Evolutionary conservation across 2,797 vertebrate genomes (phyloP).

Genomic region (Tenualosa ilisha): DNA sequence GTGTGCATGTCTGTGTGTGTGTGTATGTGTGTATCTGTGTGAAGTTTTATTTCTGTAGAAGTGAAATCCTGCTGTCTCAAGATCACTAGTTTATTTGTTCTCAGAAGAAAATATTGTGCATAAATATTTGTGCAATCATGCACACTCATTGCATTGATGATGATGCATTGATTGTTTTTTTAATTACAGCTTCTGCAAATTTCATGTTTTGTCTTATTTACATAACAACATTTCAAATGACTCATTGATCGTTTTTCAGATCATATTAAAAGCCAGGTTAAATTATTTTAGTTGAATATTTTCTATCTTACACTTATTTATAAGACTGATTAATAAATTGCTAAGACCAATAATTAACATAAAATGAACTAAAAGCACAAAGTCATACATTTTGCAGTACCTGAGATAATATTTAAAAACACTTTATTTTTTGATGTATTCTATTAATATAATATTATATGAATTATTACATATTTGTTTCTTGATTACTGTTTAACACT

Average conservation of each 20-base stretch:
- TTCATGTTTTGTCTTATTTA: not conserved
- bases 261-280: not conserved
- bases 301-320: not conserved
- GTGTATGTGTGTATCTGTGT: slow-evolving; percentile 59
- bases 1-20: slow-evolving; percentile 67
- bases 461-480: not conserved
- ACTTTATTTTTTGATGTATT: not conserved
- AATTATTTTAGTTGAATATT: not conserved
- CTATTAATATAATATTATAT: not conserved
- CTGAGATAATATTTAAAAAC: not conserved
- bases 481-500: not conserved
- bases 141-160: not conserved
- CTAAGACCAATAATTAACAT: not conserved
- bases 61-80: not conserved
- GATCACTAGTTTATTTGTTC: not conserved
- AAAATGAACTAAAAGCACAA: not conserved
- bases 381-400: not conserved
- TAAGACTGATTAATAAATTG: not conserved
- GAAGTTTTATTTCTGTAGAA: not conserved
- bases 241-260: not conserved
- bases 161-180: not conserved
- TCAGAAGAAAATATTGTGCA: not conserved
- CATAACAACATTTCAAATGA: not conserved
- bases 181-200: not conserved
- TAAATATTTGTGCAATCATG: not conserved